Base-by-base conservation (phyloP, 2,888 invertebrate genomes). In the Blastobasis lacticolella region DNA sequence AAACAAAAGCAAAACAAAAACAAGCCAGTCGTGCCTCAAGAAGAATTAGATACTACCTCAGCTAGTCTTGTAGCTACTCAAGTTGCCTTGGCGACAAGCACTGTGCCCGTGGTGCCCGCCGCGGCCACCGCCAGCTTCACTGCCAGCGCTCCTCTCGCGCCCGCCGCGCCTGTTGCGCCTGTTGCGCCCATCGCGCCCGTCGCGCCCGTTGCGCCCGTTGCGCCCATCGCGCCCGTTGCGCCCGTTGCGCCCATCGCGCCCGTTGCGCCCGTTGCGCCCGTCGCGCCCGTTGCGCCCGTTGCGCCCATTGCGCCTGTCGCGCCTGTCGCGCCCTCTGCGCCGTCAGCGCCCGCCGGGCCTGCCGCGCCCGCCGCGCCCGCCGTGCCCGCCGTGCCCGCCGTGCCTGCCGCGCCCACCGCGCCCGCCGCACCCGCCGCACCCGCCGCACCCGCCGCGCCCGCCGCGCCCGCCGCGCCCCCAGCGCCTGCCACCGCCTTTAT, bases 11-110 rank as follows among this genome's bases (percentile, higher is more conserved):
- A 64, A 67, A 71, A 60, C 61, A 79, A 80, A 70, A 77, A 59
- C 58, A 75, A 75, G 66, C 71, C 73, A 63, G 59, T 64, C 60
- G 81, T 81, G 78, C 78, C 78, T 75, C 75, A 75, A 66, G 78
- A 77, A 60, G 73, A 73, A 56, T 56, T 69, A 59, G 77, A 76
- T 54, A 78, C 70, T 55, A 57, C 67, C 42, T 55, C 66, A 52
- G 73, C 45, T 44, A 38, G 10, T 46, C 9, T 6, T 10, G 40
- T 41, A 36, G 54, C 56, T 37, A 40, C 60, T 8, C 46, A 60
- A 37, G 55, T 37, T 44, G 45, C 51, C 9, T 37, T 49, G 45
- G n/a, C 45, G 23, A 23, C 44, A 36, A 44, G 5, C 36, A n/a
- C 10, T 8, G 38, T 48, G 7, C 3, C 49, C 8, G 45, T 45